phyloP scores from a whole-genome alignment of 2,797 vertebrate species.

The Propithecus deckenii region DNA sequence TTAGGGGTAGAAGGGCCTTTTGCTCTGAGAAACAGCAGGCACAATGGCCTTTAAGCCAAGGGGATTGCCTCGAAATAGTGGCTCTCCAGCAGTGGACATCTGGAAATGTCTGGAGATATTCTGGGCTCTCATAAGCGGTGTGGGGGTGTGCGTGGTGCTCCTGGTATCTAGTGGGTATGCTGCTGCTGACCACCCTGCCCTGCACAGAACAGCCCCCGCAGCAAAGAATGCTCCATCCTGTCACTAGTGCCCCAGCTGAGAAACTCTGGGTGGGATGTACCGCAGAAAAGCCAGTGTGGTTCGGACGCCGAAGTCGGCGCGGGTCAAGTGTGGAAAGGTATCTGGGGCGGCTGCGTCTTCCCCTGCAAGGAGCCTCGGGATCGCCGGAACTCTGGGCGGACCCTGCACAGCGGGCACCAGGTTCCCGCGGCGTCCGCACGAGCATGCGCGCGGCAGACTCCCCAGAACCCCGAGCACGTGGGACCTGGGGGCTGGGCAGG shows the following conservation, averaged over 20 bases:
- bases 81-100: not conserved
- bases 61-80: not conserved
- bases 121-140: not conserved
- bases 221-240: not conserved
- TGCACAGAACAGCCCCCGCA: not conserved
- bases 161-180: not conserved
- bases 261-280: not conserved
- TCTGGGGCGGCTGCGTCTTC: not conserved
- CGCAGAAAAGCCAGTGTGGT: not conserved
- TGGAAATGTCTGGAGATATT: not conserved
- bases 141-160: not conserved
- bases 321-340: too few relatives aligned
- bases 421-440: not conserved
- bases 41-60: not conserved
- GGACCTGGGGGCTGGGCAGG: too few relatives aligned
- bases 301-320: not conserved
- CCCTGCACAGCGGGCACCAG: not conserved
- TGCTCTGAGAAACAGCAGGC: not conserved
- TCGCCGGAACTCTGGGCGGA: too few relatives aligned
- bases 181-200: not conserved
- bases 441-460: not conserved
- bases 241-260: not conserved
- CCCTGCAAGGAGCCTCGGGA: not conserved
- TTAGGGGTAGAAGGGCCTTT: not conserved
- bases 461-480: not conserved